Evolutionary conservation across 2,797 vertebrate species (phyloP).

Genomic region (Argya squamiceps): DNA sequence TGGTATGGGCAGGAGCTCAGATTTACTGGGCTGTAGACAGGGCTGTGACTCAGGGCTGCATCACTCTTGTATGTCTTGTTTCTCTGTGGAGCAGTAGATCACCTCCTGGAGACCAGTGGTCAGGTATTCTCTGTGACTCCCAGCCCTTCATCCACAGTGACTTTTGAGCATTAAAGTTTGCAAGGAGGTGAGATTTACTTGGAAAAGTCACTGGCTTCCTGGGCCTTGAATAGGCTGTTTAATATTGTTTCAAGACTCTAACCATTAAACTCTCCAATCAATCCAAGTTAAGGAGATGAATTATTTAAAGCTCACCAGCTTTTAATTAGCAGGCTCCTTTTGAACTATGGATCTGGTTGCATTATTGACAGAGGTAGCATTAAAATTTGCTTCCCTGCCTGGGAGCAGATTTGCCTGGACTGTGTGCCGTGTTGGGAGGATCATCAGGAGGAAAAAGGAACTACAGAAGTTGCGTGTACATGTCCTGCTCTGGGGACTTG

Average conservation of each 20-base stretch:
- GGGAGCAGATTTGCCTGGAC: slow-evolving; percentile 57
- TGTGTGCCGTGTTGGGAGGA: background rate
- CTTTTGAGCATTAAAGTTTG: slow-evolving; percentile 25
- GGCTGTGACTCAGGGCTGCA: background rate
- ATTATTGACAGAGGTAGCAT: slow-evolving; percentile 91
- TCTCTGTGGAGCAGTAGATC: background rate
- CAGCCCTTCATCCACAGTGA: background rate
- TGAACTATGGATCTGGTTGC: slow-evolving; percentile 93
- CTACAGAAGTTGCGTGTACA: background rate
- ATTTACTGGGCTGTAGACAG: slow-evolving; percentile 2
- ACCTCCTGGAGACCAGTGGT: background rate
- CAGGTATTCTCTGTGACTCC: background rate
- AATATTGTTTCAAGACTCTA: slow-evolving; percentile 95
- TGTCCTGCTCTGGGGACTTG: background rate
- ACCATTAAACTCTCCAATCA: slow-evolving; percentile 96
- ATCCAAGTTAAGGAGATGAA: slow-evolving; percentile 99
- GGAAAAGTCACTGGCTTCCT: slow-evolving; percentile 50
- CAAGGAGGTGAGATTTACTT: slow-evolving; percentile 31
- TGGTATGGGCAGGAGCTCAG: background rate
- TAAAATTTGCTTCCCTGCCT: slow-evolving; percentile 73
- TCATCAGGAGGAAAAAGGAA: background rate
- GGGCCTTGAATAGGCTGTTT: slow-evolving; percentile 84
- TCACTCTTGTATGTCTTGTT: background rate
- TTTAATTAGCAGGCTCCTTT: slow-evolving; percentile 99
- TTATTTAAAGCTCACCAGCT: slow-evolving; percentile 96